Evolutionary conservation across 2,113 vertebrate species (phyloP).

Genomic region (Embiotoca jacksoni): DNA sequence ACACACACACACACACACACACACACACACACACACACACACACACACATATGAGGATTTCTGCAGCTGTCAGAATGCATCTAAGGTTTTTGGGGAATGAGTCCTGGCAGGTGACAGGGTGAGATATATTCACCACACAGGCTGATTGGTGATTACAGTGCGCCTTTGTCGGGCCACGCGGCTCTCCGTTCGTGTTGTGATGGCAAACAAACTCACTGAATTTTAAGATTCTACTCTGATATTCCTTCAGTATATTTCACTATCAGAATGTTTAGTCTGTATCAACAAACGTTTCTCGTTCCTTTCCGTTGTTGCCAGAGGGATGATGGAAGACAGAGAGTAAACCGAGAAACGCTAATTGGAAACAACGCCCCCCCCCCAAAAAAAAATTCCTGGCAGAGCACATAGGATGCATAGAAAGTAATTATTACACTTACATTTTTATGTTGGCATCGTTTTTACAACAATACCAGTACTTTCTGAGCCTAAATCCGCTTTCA

Average conservation of each 20-base stretch:
- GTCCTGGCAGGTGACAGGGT: slow-evolving; percentile 71
- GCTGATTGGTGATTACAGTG: slow-evolving; percentile 69
- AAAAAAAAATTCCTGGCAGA: neutral
- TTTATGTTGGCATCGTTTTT: slow-evolving; percentile 14
- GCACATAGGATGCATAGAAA: neutral
- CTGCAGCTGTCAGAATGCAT: slow-evolving; percentile 79
- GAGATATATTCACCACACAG: slow-evolving; percentile 52
- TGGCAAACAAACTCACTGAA: slow-evolving; percentile 10
- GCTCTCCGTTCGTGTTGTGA: slow-evolving; percentile 15
- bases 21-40: slow-evolving; percentile 2
- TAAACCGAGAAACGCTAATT: neutral
- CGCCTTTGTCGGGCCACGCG: slow-evolving; percentile 26
- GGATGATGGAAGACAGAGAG: neutral
- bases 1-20: slow-evolving; percentile 1
- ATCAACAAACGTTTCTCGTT: slow-evolving; percentile 17
- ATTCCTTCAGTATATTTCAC: neutral
- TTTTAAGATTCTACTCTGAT: neutral
- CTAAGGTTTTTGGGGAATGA: slow-evolving; percentile 70
- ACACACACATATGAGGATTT: slow-evolving; percentile 65
- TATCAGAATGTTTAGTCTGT: slow-evolving; percentile 10
- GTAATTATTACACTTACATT: neutral
- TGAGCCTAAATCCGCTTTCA: neutral
- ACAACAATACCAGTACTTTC: neutral
- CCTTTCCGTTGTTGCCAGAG: neutral
- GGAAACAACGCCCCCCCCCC: neutral